These are phyloP conservation scores for Platichthys stellatus DNA, from an alignment of 2,113 vertebrate genomes.

Conservation along the genomic window DNA sequence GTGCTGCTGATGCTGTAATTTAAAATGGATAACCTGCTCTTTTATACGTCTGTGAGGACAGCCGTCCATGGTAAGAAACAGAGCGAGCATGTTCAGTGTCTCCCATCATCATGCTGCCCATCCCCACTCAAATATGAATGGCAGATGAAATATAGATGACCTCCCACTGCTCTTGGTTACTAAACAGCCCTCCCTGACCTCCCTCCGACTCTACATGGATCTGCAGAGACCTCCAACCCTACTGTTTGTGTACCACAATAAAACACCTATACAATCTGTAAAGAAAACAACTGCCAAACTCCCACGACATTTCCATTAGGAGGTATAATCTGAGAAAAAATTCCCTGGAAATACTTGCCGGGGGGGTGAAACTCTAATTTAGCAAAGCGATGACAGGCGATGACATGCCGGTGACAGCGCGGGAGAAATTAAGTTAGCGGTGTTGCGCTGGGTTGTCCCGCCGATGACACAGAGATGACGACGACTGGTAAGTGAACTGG, in stretches of 20 bases:
- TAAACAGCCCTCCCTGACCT: slow-evolving; percentile 34
- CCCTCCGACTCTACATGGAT: slow-evolving; percentile 5
- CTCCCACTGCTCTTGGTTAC: slow-evolving; percentile 42
- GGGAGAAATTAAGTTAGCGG: slow-evolving; percentile 62
- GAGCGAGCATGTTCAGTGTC: slow-evolving; percentile 10
- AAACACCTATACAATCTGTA: slow-evolving; percentile 2
- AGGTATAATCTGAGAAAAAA: background rate
- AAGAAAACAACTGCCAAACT: slow-evolving; percentile 20
- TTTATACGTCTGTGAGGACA: slow-evolving; percentile 37
- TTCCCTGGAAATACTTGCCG: slow-evolving; percentile 56
- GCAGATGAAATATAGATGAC: slow-evolving; percentile 66
- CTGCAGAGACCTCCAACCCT: slow-evolving; percentile 25
- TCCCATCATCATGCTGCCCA: background rate
- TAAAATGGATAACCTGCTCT: slow-evolving; percentile 56
- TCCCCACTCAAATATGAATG: slow-evolving; percentile 51
- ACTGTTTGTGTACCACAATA: background rate
- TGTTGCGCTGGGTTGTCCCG: slow-evolving; percentile 50
- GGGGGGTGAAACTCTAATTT: slow-evolving; percentile 61
- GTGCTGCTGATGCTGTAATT: slow-evolving; percentile 45
- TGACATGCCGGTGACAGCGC: slow-evolving; percentile 58
- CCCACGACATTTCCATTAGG: too few relatives aligned
- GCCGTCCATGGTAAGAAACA: slow-evolving; percentile 19
- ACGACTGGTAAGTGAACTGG: slow-evolving; percentile 64
- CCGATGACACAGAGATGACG: slow-evolving; percentile 68
- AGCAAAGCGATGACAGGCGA: slow-evolving; percentile 68